These are phyloP conservation scores for Cepaea nemoralis DNA, from an alignment of 1,140 invertebrate genomes.

Conservation along the genomic window DNA sequence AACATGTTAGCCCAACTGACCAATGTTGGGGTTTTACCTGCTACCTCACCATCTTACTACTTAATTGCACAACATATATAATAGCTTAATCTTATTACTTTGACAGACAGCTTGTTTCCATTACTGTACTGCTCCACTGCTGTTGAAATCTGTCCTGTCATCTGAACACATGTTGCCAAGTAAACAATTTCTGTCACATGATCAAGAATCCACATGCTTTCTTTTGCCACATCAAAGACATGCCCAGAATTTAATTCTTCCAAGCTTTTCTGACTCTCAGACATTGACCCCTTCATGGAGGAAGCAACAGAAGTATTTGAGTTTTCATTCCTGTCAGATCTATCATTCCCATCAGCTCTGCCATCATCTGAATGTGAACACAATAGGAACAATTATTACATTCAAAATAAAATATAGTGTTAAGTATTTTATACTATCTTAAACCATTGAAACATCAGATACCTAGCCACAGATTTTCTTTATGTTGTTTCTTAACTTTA, in stretches of 20 bases:
- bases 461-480: too few species aligned
- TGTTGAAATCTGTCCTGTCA: conserved; percentile 59
- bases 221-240: conserved; percentile 39
- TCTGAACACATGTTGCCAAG: conserved; percentile 64
- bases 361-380: background rate
- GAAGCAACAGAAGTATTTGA: background rate
- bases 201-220: conserved; percentile 66
- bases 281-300: background rate
- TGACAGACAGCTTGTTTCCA: conserved; percentile 55
- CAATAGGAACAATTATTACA: background rate
- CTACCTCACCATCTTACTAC: too few species aligned
- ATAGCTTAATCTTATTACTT: conserved; percentile 48
- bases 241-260: conserved; percentile 1
- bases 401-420: background rate
- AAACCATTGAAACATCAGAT: too few species aligned
- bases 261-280: background rate
- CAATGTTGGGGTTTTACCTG: too few species aligned
- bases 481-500: too few species aligned
- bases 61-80: too few species aligned
- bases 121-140: conserved; percentile 56
- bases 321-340: conserved; percentile 48
- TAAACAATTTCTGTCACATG: conserved; percentile 68
- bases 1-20: too few species aligned
- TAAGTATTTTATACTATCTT: too few species aligned
- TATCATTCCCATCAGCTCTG: conserved; percentile 38